Base-by-base conservation (phyloP, 2,888 invertebrate genomes). In the Ophonus ardosiacus region DNA sequence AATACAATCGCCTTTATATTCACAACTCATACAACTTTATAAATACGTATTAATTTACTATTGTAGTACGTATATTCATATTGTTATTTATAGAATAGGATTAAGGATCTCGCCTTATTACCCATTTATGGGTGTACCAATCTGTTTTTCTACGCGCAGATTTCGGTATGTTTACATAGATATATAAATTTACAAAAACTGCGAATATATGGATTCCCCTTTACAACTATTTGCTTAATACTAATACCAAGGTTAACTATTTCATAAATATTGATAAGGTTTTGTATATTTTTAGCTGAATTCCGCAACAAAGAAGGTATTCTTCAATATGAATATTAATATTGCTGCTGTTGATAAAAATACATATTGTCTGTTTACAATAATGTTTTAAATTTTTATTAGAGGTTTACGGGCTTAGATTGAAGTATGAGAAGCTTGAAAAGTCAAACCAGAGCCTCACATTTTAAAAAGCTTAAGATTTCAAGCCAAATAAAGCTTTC, bases 41-140 rank as follows among this genome's bases (percentile, higher is more conserved):
- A 63, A 68, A 68, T 68, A 68, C 68, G 68, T 68, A 68, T 68
- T 68, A 68, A 68, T 13, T 68, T 15, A 31, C 15, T 31, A 38
- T 31, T 68, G 38, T 68, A 68, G 68, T 68, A 68, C 68, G 68
- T 68, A 68, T 68, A 51, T 31, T 31, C 31, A 21, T 21, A 21
- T 21, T 21, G 21, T 21, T 63, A 63, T 21, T 63, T 21, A 63
- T 24, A 63, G 13, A 24, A 24, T 63, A 63, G 31, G 31, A 6
- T 31, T 1, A 6, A 31, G 31, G 31, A 5, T 31, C n/a, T n/a
- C n/a, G n/a, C n/a, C n/a, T n/a, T n/a, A n/a, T n/a, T n/a, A n/a
- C n/a, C n/a, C n/a, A n/a, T n/a, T n/a, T n/a, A n/a, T n/a, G n/a
- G n/a, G n/a, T n/a, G n/a, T n/a, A n/a, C n/a, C n/a, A n/a, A n/a